phyloP scores from a whole-genome alignment of 2,888 invertebrate genomes.

The Drosophila mimica region DNA sequence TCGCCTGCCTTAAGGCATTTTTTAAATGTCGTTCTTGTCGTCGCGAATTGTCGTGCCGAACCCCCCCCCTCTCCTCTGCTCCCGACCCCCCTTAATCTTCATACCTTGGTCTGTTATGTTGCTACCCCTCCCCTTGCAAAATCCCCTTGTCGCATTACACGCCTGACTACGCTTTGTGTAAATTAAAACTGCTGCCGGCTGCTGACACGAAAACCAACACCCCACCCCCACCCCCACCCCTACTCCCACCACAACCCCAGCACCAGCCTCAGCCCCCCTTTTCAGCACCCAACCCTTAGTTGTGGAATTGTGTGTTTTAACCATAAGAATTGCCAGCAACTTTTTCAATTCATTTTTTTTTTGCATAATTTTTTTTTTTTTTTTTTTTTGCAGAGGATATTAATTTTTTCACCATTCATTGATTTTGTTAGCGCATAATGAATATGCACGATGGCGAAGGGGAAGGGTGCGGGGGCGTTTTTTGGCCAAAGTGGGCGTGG shows the following conservation, averaged over 20 bases:
- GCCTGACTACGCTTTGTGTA: slow-evolving; percentile 80
- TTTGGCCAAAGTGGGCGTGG: slow-evolving; percentile 23
- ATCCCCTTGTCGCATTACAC: slow-evolving; percentile 65
- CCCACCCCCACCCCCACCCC: neutral
- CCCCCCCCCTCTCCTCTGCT: neutral
- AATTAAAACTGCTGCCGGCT: slow-evolving; percentile 78
- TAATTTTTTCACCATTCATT: slow-evolving; percentile 84
- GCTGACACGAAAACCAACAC: slow-evolving; percentile 27
- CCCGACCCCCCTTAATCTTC: neutral
- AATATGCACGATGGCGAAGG: slow-evolving; percentile 41
- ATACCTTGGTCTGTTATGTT: neutral
- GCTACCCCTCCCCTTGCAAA: neutral
- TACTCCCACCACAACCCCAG: neutral
- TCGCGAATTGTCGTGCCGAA: slow-evolving; percentile 35
- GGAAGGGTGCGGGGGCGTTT: neutral
- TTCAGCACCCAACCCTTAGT: neutral
- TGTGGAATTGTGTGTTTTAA: slow-evolving; percentile 14
- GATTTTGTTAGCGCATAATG: slow-evolving; percentile 74
- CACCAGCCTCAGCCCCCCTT: neutral
- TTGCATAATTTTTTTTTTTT: slow-evolving; percentile 35
- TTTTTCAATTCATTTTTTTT: slow-evolving; percentile 19
- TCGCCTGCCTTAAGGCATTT: slow-evolving; percentile 72
- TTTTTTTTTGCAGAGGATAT: slow-evolving; percentile 77
- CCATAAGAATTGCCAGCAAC: slow-evolving; percentile 55
- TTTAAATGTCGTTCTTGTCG: slow-evolving; percentile 70